Base-by-base conservation (phyloP, 2,113 vertebrate genomes). In the Benitochromis conjunctus region DNA sequence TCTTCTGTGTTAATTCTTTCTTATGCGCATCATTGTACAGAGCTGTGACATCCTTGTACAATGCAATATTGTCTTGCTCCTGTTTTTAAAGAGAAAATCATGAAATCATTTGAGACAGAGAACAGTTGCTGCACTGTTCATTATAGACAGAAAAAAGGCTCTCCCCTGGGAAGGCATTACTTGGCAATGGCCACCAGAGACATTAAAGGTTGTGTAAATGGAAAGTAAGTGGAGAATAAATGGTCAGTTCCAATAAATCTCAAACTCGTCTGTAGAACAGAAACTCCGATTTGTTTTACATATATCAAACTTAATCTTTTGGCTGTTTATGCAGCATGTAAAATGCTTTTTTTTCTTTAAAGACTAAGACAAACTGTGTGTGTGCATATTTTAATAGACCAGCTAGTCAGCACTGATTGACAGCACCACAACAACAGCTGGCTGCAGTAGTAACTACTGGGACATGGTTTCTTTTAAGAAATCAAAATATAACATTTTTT, bases 71-170 rank as follows among this genome's bases (percentile, higher is more conserved):
- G 55, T 88, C 87, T 93, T 92, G 84, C 89, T 91, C 83, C 84
- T 88, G 34, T 71, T 64, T 87, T 83, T 71, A 87, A 92, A 94
- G 79, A 91, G 87, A 58, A 91, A 90, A 90, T 89, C 18, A 80
- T 81, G 90, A 55, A 93, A 83, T 95, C 84, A 82, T 81, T 79
- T 87, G 55, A 78, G 78, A 74, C 82, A 85, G 90, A 91, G 91
- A 92, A 92, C 81, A 56, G 78, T 57, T 91, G 86, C 84, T 86
- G 80, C 9, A 1, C 41, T 57, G 74, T 66, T 91, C n/a, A 51
- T 74, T 62, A 62, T 66, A 29, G 71, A 51, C 74, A 80, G 56
- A 83, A 81, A 83, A 78, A 81, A 16, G 89, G 46, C 9, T 64
- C 9, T 84, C 58, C 62, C 43, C 34, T 82, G 80, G 21, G 82